phyloP scores from a whole-genome alignment of 2,888 invertebrate species.

The Chymomyza fuscimana region DNA sequence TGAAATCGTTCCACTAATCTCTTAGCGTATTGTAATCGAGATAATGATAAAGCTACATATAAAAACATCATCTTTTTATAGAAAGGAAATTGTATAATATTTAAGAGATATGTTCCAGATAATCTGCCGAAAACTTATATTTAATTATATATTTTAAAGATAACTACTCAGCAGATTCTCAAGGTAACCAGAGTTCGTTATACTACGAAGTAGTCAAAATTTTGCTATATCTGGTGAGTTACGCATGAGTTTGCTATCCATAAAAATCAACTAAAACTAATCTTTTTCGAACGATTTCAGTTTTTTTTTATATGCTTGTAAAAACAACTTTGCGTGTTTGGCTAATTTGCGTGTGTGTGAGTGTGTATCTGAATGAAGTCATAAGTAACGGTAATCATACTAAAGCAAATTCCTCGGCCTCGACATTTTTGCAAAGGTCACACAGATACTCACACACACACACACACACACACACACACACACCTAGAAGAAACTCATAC shows the following conservation, averaged over 20 bases:
- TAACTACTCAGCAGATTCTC: not conserved
- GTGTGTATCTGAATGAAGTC: slow-evolving; percentile 52
- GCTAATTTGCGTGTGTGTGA: slow-evolving; percentile 60
- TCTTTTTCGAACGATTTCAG: not conserved
- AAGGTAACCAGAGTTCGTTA: not conserved
- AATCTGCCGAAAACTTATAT: too few species aligned
- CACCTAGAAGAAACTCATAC: slow-evolving; percentile 27
- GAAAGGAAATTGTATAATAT: too few species aligned
- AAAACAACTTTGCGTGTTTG: slow-evolving; percentile 52
- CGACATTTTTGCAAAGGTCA: slow-evolving; percentile 63
- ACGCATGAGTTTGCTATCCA: not conserved
- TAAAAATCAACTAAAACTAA: not conserved
- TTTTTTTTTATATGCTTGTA: not conserved
- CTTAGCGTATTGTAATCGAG: too few species aligned
- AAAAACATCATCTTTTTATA: too few species aligned
- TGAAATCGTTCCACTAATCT: too few species aligned
- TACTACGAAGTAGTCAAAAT: not conserved
- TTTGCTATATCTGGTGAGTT: not conserved
- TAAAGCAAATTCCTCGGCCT: slow-evolving; percentile 57
- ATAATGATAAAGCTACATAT: too few species aligned
- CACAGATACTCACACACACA: slow-evolving; percentile 15
- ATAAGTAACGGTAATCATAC: slow-evolving; percentile 16
- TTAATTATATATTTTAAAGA: too few species aligned
- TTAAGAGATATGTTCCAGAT: too few species aligned
- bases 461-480: slow-evolving; percentile 23